A percentile compares a stretch with the other conserved stretches of the same genome.
These are phyloP conservation scores for Xestia xanthographa DNA, from an alignment of 2,888 invertebrate species.

Conservation along the genomic window DNA sequence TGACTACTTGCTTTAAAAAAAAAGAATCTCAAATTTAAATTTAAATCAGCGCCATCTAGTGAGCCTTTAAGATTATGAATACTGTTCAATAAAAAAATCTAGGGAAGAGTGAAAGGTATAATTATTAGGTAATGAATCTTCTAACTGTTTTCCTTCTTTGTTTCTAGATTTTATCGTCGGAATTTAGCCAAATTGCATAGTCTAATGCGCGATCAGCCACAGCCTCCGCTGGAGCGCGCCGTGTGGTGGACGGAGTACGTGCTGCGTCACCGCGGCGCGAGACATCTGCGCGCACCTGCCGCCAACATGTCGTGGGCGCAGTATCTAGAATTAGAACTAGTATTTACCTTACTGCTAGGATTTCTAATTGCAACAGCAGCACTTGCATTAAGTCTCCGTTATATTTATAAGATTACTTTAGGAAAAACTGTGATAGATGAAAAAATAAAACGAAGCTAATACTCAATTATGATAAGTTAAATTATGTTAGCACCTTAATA, in stretches of 20 bases:
- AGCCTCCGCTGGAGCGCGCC: slow-evolving; percentile 74
- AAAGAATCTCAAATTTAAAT: neutral
- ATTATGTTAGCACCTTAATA: neutral
- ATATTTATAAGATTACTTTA: slow-evolving; percentile 17
- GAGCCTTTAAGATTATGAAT: neutral
- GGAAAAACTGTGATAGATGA: neutral
- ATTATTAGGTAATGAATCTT: neutral
- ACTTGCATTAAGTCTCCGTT: neutral
- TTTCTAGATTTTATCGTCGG: slow-evolving; percentile 44
- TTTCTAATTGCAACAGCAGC: neutral
- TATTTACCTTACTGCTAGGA: slow-evolving; percentile 36
- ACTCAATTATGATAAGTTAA: neutral
- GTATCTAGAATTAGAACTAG: slow-evolving; percentile 69
- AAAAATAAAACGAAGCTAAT: slow-evolving; percentile 28
- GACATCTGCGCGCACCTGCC: slow-evolving; percentile 79
- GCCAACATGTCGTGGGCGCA: slow-evolving; percentile 70
- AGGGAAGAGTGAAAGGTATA: neutral
- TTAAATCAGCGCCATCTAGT: neutral
- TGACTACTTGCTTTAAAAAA: neutral
- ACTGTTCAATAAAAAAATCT: neutral
- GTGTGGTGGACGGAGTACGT: slow-evolving; percentile 87
- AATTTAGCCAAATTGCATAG: slow-evolving; percentile 49
- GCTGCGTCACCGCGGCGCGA: slow-evolving; percentile 80
- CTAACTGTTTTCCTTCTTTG: neutral
- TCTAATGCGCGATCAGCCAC: slow-evolving; percentile 53